Percentiles rank a stretch among this genome's conserved stretches.
phyloP scores from a whole-genome alignment of 2,888 invertebrate genomes.

The Hyposoter dolosus region DNA sequence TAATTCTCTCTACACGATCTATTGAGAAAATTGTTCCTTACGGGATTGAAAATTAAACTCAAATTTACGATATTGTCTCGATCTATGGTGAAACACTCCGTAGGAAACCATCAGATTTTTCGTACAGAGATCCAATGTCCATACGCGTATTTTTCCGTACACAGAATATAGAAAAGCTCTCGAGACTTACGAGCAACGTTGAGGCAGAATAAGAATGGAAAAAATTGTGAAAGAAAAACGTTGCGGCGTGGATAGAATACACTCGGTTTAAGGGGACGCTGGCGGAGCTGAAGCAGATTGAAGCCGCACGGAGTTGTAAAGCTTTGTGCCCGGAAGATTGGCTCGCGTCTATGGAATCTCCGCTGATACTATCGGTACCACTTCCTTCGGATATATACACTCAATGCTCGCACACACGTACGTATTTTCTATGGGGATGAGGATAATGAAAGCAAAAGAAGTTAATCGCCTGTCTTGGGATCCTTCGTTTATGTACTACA shows the following conservation, averaged over 20 bases:
- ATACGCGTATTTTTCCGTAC: neutral
- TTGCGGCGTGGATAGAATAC: slow-evolving; percentile 36
- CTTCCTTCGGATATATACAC: slow-evolving; percentile 36
- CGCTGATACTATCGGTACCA: slow-evolving; percentile 65
- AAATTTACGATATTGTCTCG: neutral
- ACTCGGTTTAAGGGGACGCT: slow-evolving; percentile 12
- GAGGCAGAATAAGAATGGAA: slow-evolving; percentile 11
- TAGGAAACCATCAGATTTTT: neutral
- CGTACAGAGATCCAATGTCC: slow-evolving; percentile 8
- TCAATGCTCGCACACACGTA: slow-evolving; percentile 9
- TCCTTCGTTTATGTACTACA: neutral
- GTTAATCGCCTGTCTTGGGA: slow-evolving; percentile 41
- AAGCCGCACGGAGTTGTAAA: slow-evolving; percentile 56
- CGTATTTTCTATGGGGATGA: neutral
- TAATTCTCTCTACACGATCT: too few species aligned
- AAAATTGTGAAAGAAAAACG: slow-evolving; percentile 27
- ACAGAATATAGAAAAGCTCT: slow-evolving; percentile 5
- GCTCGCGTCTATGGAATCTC: slow-evolving; percentile 67
- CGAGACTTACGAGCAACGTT: slow-evolving; percentile 30
- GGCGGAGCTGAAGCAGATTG: slow-evolving; percentile 55
- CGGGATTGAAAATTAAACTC: neutral
- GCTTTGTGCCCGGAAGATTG: slow-evolving; percentile 70
- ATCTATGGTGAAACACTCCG: neutral
- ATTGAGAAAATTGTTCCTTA: neutral
- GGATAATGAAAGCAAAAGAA: slow-evolving; percentile 16